Evolutionary conservation across 2,113 vertebrate species (phyloP).

Genomic region (Pseudorhombus dupliciocellatus): DNA sequence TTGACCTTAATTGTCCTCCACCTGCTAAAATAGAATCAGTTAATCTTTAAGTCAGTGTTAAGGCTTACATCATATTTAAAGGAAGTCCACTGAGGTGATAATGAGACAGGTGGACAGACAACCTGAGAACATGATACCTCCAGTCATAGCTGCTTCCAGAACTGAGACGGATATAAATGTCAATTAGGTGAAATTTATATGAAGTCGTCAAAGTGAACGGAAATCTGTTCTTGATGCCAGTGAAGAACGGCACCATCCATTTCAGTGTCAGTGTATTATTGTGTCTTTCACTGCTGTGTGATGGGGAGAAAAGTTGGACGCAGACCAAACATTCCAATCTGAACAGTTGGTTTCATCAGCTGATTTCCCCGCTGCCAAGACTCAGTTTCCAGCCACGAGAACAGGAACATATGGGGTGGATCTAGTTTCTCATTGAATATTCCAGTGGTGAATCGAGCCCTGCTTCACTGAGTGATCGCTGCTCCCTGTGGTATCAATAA

Average conservation of each 20-base stretch:
- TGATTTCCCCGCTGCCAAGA: conserved; percentile 46
- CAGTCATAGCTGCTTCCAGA: neutral
- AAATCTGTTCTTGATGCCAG: neutral
- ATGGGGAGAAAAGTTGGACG: conserved; percentile 9
- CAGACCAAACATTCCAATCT: conserved; percentile 64
- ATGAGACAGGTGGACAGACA: neutral
- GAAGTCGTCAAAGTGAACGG: neutral
- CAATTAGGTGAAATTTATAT: neutral
- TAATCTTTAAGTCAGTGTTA: neutral
- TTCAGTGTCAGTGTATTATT: neutral
- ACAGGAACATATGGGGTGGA: conserved; percentile 47
- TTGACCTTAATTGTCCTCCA: no score
- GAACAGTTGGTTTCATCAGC: conserved; percentile 56
- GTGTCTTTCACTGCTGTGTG: neutral
- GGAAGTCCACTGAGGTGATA: neutral
- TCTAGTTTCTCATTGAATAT: conserved; percentile 84
- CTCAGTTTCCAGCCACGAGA: conserved; percentile 61
- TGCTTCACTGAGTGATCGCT: conserved; percentile 78
- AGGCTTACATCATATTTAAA: neutral
- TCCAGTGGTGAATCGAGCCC: conserved; percentile 80
- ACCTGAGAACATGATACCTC: neutral
- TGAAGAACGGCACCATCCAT: no score
- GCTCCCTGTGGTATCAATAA: conserved; percentile 84
- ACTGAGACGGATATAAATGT: neutral
- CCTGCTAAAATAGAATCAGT: neutral